phyloP scores from a whole-genome alignment of 2,113 vertebrate genomes.

The Centrocercus urophasianus region DNA sequence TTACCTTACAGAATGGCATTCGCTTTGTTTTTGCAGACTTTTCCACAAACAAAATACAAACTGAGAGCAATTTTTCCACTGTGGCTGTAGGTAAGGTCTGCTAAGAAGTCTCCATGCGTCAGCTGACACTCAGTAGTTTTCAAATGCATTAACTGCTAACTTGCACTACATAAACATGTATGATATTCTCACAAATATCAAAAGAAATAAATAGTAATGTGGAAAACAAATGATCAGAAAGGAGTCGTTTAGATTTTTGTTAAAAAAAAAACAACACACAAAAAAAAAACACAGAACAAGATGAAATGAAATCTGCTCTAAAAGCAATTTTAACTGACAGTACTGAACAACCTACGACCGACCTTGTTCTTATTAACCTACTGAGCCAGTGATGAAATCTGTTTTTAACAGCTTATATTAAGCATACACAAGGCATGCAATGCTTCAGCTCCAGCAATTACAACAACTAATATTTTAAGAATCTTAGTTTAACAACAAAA shows the following conservation, averaged over 20 bases:
- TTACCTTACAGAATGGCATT: background rate
- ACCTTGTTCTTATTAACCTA: background rate
- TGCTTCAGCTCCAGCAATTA: background rate
- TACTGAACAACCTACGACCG: background rate
- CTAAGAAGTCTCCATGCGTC: background rate
- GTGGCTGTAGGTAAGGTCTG: background rate
- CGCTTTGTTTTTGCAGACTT: background rate
- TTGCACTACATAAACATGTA: too few species aligned
- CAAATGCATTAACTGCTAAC: background rate
- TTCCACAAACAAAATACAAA: background rate
- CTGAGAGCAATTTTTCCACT: background rate
- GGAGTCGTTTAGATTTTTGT: background rate
- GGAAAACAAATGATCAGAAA: background rate
- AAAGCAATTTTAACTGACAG: background rate
- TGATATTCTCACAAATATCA: background rate
- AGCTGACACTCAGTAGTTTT: background rate
- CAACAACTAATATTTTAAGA: background rate
- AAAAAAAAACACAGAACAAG: background rate
- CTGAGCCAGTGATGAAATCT: background rate
- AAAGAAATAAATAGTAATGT: background rate
- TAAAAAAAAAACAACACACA: background rate
- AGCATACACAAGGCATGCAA: rapidly evolving
- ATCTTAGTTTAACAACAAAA: background rate
- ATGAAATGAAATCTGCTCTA: background rate
- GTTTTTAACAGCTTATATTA: background rate